Base-by-base conservation (phyloP, 2,113 vertebrate species). In the Dasyornis broadbenti region DNA sequence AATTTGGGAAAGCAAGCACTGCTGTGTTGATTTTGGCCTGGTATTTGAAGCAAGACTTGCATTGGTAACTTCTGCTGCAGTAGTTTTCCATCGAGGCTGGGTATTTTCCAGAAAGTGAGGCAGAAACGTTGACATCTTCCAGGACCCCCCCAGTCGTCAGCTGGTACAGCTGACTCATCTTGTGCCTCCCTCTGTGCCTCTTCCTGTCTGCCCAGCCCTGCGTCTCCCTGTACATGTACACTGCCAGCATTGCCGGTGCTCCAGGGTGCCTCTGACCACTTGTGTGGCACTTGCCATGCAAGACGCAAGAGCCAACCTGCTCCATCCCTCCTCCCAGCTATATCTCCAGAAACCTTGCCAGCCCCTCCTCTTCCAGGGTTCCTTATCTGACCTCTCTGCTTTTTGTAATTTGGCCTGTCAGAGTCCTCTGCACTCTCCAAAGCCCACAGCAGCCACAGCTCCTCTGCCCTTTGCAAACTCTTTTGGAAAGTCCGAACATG, bases 41-140 rank as follows among this genome's bases (percentile, higher is more conserved):
- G 15, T 83, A 19, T 63, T 75, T 0, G n/a, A 78, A 86, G 59
- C 64, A 90, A 88, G 86, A 89, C 75, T 54, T 13, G 2, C 0
- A 0, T 21, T 52, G 66, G 77, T 70, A 61, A 54, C 45, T 86
- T 66, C 73, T 79, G 40, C 68, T 94, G 91, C 75, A 84, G 96
- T 93, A 96, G 88, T 94, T 95, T 96, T 96, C 96, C 96, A 88
- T 18, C 1, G 1, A 89, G 40, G 50, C 59, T 78, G 82, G 83
- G 86, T 94, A 87, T 93, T 97, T 97, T 97, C 91, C 93, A 94
- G 90, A 87, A 93, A 87, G 73, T 13, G 35, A 87, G 69, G 59
- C 49, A 73, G 87, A 82, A 89, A 86, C 1, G 0, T 52, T 95
- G 89, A 92, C 52, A 85, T 82, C 83, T 90, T 94, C 88, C 90